Percentiles rank a stretch among this genome's conserved stretches.
Conservation (phyloP, 2,888 invertebrate species). For the Drosophila subquinaria region DNA sequence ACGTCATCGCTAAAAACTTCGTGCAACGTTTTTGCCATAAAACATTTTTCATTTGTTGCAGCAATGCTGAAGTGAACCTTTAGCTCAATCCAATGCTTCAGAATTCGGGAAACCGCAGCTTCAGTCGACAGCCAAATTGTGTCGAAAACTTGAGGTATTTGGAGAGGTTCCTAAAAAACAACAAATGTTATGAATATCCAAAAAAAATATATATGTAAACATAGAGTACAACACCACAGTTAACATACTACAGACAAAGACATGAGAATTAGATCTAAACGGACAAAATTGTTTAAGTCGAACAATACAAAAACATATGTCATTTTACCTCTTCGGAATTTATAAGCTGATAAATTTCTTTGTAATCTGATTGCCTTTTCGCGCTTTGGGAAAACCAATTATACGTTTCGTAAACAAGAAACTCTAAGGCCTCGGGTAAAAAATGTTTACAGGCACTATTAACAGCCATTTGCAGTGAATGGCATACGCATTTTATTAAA, state of each 20-base stretch:
- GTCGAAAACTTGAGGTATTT: background rate
- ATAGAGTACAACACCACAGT: too few species aligned
- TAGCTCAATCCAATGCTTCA: background rate
- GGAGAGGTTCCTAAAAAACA: background rate
- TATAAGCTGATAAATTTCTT: background rate
- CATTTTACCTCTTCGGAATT: background rate
- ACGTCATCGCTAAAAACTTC: background rate
- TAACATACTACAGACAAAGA: background rate
- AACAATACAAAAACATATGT: background rate
- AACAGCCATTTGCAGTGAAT: conserved; percentile 3
- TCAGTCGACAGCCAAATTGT: background rate
- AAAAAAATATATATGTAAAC: too few species aligned
- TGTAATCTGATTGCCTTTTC: background rate
- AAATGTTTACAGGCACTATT: background rate
- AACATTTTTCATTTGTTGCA: background rate
- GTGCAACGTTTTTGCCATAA: background rate
- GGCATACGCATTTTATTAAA: background rate
- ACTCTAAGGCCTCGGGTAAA: background rate
- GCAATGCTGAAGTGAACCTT: background rate
- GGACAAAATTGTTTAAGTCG: background rate
- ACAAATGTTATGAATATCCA: too few species aligned
- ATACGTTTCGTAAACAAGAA: too few species aligned
- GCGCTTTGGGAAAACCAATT: background rate
- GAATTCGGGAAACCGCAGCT: background rate
- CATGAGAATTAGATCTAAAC: background rate